Evolutionary conservation across 1,140 invertebrate genomes (phyloP).

Genomic region (Eupristina koningsbergeri): DNA sequence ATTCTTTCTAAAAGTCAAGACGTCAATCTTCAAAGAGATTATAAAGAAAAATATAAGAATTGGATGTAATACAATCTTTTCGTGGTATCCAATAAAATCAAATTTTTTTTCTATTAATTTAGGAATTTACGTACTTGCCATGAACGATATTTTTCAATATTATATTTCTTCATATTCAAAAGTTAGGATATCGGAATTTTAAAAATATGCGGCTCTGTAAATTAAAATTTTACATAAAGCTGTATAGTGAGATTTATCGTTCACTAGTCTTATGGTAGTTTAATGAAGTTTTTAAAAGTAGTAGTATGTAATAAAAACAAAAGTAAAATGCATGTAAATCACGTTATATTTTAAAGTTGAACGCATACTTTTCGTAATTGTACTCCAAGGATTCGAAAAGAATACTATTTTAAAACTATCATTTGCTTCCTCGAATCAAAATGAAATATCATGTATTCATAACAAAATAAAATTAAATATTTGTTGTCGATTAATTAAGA

Average conservation of each 20-base stretch:
- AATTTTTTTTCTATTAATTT: not conserved
- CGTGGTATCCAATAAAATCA: not conserved
- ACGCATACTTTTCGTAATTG: slow-evolving; percentile 7
- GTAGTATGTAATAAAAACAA: not conserved
- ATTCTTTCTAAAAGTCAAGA: not conserved
- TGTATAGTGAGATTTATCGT: not conserved
- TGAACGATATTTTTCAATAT: not conserved
- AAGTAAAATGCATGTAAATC: not conserved
- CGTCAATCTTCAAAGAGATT: not conserved
- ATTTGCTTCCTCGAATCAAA: not conserved
- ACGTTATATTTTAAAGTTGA: not conserved
- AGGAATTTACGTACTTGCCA: not conserved
- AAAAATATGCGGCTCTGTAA: not conserved
- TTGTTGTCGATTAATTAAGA: not conserved
- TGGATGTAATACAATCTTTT: not conserved
- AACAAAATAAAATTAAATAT: not conserved
- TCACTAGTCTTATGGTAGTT: not conserved
- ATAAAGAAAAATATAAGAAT: not conserved
- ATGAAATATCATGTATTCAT: not conserved
- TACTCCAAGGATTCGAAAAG: not conserved
- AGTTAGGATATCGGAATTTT: not conserved
- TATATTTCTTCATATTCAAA: not conserved
- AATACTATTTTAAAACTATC: not conserved
- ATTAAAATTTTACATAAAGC: slow-evolving; percentile 19
- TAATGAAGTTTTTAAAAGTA: not conserved